These are phyloP conservation scores for Callospermophilus lateralis DNA, from an alignment of 2,113 vertebrate genomes.

Conservation along the genomic window DNA sequence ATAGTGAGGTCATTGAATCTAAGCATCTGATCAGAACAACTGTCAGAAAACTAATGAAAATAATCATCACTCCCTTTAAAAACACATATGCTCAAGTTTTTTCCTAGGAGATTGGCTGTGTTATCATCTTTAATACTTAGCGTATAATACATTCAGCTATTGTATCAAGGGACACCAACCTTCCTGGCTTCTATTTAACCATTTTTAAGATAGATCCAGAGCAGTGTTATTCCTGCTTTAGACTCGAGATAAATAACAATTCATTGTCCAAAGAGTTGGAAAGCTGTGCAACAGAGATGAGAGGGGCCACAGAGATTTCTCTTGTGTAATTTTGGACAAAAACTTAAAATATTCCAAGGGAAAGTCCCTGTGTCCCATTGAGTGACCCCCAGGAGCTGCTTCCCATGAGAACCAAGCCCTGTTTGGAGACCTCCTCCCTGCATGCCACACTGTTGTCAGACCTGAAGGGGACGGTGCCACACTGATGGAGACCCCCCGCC, in stretches of 20 bases:
- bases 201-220: neutral
- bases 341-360: neutral
- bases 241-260: constrained; percentile 1
- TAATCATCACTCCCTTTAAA: constrained; percentile 10
- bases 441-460: neutral
- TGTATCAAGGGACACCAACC: neutral
- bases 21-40: constrained; percentile 32
- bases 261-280: neutral
- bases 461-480: constrained; percentile 48
- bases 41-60: constrained; percentile 57
- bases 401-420: constrained; percentile 42
- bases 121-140: constrained; percentile 3
- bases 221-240: neutral
- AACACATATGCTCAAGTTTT: constrained; percentile 42
- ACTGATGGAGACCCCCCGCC: neutral
- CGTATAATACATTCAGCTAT: neutral
- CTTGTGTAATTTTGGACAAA: constrained; percentile 7
- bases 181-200: neutral
- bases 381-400: neutral
- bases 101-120: neutral
- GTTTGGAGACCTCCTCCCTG: neutral
- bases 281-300: neutral
- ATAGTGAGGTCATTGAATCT: neutral
- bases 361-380: neutral
- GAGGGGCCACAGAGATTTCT: neutral